Percentiles rank a stretch among this genome's conserved stretches.
Evolutionary conservation across 2,797 vertebrate genomes (phyloP).

Genomic region (Sebastes trivittatus): DNA sequence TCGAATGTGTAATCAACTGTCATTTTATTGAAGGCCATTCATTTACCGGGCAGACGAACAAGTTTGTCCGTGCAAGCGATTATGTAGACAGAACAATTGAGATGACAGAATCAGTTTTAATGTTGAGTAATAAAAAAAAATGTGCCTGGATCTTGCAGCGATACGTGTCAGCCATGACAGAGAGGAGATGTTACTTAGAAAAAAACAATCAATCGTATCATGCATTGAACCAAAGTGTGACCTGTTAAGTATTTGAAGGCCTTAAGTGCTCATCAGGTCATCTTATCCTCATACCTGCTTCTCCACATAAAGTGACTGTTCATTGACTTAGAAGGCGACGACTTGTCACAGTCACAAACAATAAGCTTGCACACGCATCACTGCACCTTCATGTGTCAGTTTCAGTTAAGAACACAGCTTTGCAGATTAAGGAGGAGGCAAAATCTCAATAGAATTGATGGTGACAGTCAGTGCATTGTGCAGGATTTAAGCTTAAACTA

Average conservation of each 20-base stretch:
- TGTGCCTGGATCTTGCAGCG: not conserved
- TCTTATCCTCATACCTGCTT: not conserved
- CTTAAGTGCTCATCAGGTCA: not conserved
- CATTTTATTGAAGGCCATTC: not conserved
- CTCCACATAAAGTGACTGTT: not conserved
- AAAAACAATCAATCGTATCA: not conserved
- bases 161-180: not conserved
- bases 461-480: not conserved
- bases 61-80: not conserved
- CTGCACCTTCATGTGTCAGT: not conserved
- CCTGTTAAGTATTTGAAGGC: not conserved
- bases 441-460: not conserved
- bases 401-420: not conserved
- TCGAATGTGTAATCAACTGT: not conserved
- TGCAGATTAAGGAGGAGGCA: not conserved
- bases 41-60: not conserved
- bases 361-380: not conserved
- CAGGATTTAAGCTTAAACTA: not conserved
- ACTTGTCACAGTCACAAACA: not conserved
- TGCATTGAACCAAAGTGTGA: not conserved
- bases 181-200: not conserved
- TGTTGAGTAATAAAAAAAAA: not conserved
- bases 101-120: not conserved
- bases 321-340: not conserved
- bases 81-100: not conserved